Evolutionary conservation across 2,888 invertebrate genomes (phyloP).

Genomic region (Cancer borealis): DNA sequence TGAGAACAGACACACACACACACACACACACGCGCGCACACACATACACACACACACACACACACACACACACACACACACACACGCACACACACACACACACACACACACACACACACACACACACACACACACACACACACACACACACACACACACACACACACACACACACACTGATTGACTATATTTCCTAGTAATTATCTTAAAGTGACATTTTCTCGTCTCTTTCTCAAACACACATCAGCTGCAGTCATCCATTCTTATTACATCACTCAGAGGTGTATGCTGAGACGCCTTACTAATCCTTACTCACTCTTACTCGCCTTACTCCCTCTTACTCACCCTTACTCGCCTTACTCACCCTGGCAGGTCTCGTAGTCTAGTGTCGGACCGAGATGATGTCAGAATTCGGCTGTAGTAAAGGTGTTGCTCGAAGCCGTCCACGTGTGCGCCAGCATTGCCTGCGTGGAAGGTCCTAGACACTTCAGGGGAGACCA

Average conservation of each 20-base stretch:
- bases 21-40: not conserved
- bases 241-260: not conserved
- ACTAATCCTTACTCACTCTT: not conserved
- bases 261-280: no score
- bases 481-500: slow-evolving; percentile 72
- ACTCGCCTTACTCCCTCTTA: not conserved
- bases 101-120: not conserved
- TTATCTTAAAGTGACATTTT: not conserved
- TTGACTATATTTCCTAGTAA: not conserved
- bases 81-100: not conserved
- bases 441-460: slow-evolving; percentile 72
- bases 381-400: slow-evolving; percentile 40
- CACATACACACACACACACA: not conserved
- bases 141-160: not conserved
- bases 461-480: slow-evolving; percentile 72
- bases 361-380: slow-evolving; percentile 62
- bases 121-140: not conserved
- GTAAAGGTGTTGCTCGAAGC: slow-evolving; percentile 70
- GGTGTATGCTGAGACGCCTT: not conserved
- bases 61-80: not conserved
- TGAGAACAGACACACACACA: not conserved
- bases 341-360: not conserved
- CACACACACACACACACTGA: not conserved
- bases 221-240: not conserved
- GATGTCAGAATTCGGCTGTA: slow-evolving; percentile 60